Evolutionary conservation across 2,888 invertebrate species (phyloP).

Genomic region (Microplitis deprimator): DNA sequence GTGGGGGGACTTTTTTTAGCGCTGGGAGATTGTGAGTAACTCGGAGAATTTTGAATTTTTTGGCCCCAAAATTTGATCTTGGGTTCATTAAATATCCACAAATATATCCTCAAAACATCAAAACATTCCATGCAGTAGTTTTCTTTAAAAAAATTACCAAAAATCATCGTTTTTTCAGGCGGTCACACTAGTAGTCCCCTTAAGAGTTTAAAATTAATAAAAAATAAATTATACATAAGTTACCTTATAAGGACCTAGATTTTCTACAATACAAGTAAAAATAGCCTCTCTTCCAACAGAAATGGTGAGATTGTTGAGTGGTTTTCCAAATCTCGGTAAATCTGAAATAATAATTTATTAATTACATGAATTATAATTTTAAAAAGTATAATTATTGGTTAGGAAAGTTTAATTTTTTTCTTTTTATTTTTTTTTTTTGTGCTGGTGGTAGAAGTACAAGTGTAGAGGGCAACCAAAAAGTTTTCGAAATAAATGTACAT

Average conservation of each 20-base stretch:
- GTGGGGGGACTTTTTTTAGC: too few species aligned
- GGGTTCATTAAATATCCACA: background rate
- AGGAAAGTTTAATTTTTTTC: background rate
- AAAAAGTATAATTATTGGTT: background rate
- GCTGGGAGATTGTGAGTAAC: too few species aligned
- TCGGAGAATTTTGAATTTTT: too few species aligned
- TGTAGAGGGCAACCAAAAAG: background rate
- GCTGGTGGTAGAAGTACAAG: conserved; percentile 45
- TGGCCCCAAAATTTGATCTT: too few species aligned
- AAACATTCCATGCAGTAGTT: too few species aligned
- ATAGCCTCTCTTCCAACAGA: conserved; percentile 69
- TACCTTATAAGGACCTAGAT: conserved; percentile 68
- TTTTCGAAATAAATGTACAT: conserved; percentile 46
- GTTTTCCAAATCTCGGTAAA: conserved; percentile 68
- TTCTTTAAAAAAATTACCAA: too few species aligned
- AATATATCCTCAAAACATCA: background rate
- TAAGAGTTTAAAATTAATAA: background rate
- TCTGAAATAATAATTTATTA: conserved; percentile 57
- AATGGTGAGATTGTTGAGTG: conserved; percentile 68
- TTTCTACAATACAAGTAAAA: conserved; percentile 69
- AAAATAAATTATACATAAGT: background rate
- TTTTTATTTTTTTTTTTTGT: conserved; percentile 10
- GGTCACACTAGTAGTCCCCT: too few species aligned
- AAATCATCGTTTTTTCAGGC: too few species aligned
- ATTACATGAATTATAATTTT: background rate